Conservation (phyloP, 2,888 invertebrate genomes). For the Polymixis lichenea region DNA sequence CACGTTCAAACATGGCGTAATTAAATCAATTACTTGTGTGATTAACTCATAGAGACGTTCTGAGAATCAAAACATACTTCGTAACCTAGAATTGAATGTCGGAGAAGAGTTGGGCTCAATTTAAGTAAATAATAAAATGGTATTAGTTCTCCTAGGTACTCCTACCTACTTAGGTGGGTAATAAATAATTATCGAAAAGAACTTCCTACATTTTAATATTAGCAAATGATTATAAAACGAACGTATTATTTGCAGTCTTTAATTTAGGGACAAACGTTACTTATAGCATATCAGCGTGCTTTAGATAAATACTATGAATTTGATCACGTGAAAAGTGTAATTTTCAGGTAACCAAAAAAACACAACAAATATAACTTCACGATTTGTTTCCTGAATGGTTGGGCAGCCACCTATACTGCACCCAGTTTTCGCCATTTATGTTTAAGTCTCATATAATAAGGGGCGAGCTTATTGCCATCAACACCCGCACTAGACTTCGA, state of each 20-base stretch:
- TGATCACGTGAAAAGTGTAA: background rate
- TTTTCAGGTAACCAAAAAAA: background rate
- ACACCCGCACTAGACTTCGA: too few species aligned
- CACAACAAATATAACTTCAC: too few species aligned
- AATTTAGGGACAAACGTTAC: background rate
- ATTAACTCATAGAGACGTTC: slow-evolving; percentile 24
- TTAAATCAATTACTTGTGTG: slow-evolving; percentile 48
- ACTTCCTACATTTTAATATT: background rate
- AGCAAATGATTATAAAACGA: too few species aligned
- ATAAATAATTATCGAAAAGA: background rate
- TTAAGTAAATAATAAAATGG: slow-evolving; percentile 1
- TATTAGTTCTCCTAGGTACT: background rate
- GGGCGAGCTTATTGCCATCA: too few species aligned
- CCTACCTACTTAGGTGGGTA: background rate
- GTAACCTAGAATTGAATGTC: background rate
- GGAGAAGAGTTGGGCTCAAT: background rate
- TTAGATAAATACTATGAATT: background rate
- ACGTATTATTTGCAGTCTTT: background rate
- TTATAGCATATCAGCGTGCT: background rate
- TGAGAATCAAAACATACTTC: slow-evolving; percentile 12
- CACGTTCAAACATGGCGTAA: slow-evolving; percentile 47
- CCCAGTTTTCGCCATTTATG: too few species aligned
- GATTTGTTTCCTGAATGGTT: too few species aligned
- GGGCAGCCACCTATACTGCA: too few species aligned
- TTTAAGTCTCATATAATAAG: too few species aligned